Percentiles rank a stretch among this genome's conserved stretches.
These are phyloP conservation scores for Eucera pruinosa DNA, from an alignment of 2,888 invertebrate species.

Conservation along the genomic window DNA sequence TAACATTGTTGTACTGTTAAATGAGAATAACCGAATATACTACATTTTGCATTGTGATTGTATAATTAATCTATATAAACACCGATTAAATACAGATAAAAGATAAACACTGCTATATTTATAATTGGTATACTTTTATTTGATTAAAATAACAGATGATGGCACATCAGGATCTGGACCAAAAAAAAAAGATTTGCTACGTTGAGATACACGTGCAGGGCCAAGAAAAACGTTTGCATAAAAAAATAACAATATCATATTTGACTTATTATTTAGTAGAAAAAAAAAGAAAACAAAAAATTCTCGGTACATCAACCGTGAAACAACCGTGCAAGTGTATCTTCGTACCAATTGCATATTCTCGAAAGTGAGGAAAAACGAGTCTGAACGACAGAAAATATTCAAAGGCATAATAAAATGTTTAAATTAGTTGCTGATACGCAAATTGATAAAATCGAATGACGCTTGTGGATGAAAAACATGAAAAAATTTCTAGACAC, in stretches of 20 bases:
- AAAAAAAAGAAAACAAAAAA: neutral
- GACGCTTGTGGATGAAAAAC: neutral
- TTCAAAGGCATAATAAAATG: conserved; percentile 35
- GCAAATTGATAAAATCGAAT: conserved; percentile 50
- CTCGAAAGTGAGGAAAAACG: conserved; percentile 1
- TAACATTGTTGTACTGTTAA: too few relatives aligned
- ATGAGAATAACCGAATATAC: too few relatives aligned
- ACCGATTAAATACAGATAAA: too few relatives aligned
- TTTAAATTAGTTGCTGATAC: conserved; percentile 21
- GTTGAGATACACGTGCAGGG: conserved; percentile 33
- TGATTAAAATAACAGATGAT: conserved; percentile 58
- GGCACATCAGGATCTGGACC: conserved; percentile 45
- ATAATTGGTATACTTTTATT: conserved; percentile 58
- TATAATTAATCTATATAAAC: too few relatives aligned
- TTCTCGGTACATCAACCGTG: neutral
- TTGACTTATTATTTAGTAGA: conserved; percentile 3
- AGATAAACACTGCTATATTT: too few relatives aligned
- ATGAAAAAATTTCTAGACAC: conserved; percentile 43
- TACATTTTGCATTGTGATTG: too few relatives aligned
- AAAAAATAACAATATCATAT: conserved; percentile 57
- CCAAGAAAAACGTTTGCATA: conserved; percentile 40
- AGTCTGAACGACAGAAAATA: conserved; percentile 23
- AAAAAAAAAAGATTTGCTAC: conserved; percentile 13
- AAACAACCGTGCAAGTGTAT: conserved; percentile 38
- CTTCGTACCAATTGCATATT: neutral